Conservation (phyloP, 30 jellyfish, hydroid and myxozoan species). For the Aurelia sp. region DNA sequence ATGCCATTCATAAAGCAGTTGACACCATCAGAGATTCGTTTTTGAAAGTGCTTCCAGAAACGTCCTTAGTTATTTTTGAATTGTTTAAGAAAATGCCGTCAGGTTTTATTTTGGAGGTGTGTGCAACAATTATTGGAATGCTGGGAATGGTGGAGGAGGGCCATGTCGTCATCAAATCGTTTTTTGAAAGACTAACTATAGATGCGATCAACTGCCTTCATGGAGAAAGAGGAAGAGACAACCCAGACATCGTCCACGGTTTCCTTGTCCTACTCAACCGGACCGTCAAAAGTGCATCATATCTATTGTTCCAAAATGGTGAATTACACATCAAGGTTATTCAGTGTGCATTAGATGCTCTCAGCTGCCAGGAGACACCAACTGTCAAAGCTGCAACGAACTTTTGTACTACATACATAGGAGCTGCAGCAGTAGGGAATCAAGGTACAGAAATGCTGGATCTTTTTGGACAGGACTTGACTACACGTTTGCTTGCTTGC, state of each 20-base stretch:
- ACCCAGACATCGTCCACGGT: conserved; percentile 80
- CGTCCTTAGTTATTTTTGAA: conserved; percentile 43
- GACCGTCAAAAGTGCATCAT: conserved; percentile 75
- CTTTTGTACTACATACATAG: conserved; percentile 54
- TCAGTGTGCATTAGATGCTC: conserved; percentile 49
- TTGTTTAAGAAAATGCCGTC: conserved; percentile 50
- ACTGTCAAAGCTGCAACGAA: conserved; percentile 75
- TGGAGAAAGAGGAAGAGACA: conserved; percentile 27
- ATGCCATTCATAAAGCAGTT: conserved; percentile 71
- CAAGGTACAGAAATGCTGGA: conserved; percentile 48
- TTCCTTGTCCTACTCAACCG: conserved; percentile 71
- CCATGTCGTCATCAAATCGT: conserved; percentile 8
- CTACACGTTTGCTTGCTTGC: conserved; percentile 54
- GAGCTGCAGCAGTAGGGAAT: conserved; percentile 33
- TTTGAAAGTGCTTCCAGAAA: conserved; percentile 47
- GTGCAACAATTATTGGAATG: conserved; percentile 82
- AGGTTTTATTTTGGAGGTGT: conserved; percentile 57
- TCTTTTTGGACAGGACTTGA: conserved; percentile 74
- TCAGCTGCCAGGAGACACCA: conserved; percentile 82
- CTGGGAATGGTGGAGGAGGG: conserved; percentile 58
- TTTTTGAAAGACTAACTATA: conserved; percentile 45
- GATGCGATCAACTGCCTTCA: conserved; percentile 45
- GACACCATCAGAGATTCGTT: conserved; percentile 85
- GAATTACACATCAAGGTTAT: conserved; percentile 56
- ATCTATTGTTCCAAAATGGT: conserved; percentile 20